phyloP scores from a whole-genome alignment of 2,797 vertebrate genomes.

The Sebastes aleutianus region DNA sequence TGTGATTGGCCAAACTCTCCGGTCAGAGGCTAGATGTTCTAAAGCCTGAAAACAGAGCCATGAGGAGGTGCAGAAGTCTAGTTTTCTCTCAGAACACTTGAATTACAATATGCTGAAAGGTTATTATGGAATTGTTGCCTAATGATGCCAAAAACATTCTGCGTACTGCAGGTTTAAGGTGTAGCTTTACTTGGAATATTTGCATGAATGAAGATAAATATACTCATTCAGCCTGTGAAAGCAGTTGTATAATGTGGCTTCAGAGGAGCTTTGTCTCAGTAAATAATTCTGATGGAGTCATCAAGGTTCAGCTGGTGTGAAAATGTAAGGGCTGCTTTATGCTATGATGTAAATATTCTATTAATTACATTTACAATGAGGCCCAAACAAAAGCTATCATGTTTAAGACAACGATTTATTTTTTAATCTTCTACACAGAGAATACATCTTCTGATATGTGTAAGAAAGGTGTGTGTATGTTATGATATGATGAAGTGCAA shows the following conservation, averaged over 20 bases:
- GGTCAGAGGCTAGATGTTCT: accelerated
- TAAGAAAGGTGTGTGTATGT: neutral
- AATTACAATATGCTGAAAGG: too few relatives aligned
- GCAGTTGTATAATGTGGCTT: neutral
- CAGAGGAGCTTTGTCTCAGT: neutral
- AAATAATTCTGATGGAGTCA: neutral
- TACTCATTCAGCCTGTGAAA: neutral
- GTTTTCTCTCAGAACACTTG: too few relatives aligned
- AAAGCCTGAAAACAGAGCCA: too few relatives aligned
- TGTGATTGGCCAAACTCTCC: too few relatives aligned
- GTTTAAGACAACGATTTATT: neutral
- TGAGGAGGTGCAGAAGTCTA: too few relatives aligned
- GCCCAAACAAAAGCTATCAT: neutral
- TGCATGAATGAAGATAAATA: neutral
- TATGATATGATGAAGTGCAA: neutral
- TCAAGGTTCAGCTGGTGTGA: neutral
- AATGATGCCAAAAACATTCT: too few relatives aligned
- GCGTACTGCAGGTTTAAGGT: neutral
- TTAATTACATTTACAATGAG: neutral
- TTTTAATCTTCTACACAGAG: neutral
- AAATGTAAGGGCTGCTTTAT: neutral
- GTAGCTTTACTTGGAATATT: neutral
- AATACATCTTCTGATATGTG: neutral
- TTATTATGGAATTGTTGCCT: too few relatives aligned
- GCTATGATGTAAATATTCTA: neutral